Percentiles rank a stretch among this genome's conserved stretches.
Evolutionary conservation across 2,888 invertebrate species (phyloP).

Genomic region (Tholera decimalis): DNA sequence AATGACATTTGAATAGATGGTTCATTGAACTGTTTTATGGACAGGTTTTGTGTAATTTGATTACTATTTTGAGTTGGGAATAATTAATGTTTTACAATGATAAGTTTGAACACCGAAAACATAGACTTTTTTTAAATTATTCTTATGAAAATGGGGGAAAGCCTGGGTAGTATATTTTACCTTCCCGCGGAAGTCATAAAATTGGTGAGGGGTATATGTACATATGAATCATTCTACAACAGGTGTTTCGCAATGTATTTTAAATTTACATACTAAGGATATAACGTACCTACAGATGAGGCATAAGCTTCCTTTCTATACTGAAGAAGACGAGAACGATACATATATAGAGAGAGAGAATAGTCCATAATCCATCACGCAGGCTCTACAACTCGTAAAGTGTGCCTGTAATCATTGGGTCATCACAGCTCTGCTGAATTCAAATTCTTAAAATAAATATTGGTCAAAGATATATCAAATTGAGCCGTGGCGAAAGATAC

Average conservation of each 20-base stretch:
- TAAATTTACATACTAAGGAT: background rate
- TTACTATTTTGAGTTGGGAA: background rate
- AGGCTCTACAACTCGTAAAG: no score
- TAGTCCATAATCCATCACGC: no score
- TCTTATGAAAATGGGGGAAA: conserved; percentile 16
- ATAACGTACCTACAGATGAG: no score
- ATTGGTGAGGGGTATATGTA: conserved; percentile 22
- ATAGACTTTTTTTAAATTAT: background rate
- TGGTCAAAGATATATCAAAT: no score
- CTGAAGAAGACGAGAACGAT: no score
- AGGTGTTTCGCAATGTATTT: background rate
- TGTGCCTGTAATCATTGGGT: no score
- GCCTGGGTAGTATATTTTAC: conserved; percentile 15
- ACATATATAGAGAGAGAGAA: no score
- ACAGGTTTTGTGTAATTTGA: background rate
- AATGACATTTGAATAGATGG: conserved; percentile 36
- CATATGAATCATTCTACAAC: conserved; percentile 3
- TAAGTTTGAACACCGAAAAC: conserved; percentile 1
- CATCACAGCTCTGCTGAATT: no score
- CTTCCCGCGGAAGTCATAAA: conserved; percentile 52
- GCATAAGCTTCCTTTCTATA: no score
- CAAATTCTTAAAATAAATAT: no score
- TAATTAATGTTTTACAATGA: background rate
- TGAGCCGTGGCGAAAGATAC: no score
- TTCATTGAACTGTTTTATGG: conserved; percentile 18